Conservation (phyloP, 2,888 invertebrate genomes). For the Pseudolycoriella hygida region DNA sequence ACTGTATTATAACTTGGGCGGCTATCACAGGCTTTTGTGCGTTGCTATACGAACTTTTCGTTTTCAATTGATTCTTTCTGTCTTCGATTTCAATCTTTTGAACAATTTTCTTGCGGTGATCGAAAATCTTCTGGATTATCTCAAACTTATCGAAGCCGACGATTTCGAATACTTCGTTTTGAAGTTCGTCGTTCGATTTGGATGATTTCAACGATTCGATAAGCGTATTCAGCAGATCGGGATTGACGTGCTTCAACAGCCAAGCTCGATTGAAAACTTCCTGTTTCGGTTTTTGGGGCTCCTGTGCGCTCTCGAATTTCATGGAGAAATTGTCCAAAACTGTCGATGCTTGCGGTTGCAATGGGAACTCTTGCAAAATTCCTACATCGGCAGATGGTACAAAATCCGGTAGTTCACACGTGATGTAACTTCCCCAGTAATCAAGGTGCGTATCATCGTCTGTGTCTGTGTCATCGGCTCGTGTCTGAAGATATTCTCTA, state of each 20-base stretch:
- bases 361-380: neutral
- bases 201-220: constrained; percentile 41
- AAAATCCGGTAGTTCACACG: neutral
- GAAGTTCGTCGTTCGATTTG: constrained; percentile 46
- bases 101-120: constrained; percentile 39
- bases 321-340: neutral
- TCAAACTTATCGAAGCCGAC: constrained; percentile 76
- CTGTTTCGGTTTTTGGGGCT: constrained; percentile 3
- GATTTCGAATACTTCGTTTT: constrained; percentile 74
- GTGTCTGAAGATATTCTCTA: constrained; percentile 28
- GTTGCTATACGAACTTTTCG: constrained; percentile 9
- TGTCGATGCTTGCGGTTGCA: too few relatives aligned
- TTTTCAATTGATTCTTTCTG: constrained; percentile 12
- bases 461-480: neutral
- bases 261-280: constrained; percentile 34
- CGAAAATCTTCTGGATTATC: constrained; percentile 46
- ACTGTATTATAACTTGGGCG: constrained; percentile 68
- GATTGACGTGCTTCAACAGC: constrained; percentile 36
- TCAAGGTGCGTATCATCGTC: constrained; percentile 1
- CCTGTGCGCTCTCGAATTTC: neutral
- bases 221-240: constrained; percentile 40
- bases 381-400: neutral
- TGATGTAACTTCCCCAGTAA: neutral
- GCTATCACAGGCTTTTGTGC: constrained; percentile 43
- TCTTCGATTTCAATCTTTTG: constrained; percentile 21